A percentile compares a stretch with the other conserved stretches of the same genome.
phyloP scores from a whole-genome alignment of 2,888 invertebrate genomes.

The Cheilosia vulpina region DNA sequence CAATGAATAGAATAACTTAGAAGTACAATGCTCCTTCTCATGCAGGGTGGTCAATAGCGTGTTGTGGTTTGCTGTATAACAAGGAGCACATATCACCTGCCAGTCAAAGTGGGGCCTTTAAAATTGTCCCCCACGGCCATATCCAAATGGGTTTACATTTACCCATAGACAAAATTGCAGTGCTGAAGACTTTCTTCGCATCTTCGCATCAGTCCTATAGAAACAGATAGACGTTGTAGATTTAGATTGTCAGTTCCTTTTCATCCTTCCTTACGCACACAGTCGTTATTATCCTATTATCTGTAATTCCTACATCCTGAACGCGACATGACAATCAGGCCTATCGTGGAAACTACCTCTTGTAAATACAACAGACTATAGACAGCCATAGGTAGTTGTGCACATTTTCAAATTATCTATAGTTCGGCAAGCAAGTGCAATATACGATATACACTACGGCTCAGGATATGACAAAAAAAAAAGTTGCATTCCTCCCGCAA shows the following conservation, averaged over 20 bases:
- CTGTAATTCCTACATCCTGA: background rate
- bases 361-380: background rate
- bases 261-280: background rate
- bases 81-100: too few relatives aligned
- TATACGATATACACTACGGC: conserved; percentile 18
- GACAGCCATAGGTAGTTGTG: conserved; percentile 1
- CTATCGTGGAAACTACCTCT: background rate
- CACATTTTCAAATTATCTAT: background rate
- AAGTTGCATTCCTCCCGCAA: conserved; percentile 38
- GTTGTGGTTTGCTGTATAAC: too few relatives aligned
- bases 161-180: too few relatives aligned
- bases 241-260: background rate
- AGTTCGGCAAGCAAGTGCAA: conserved; percentile 1
- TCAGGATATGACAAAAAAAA: conserved; percentile 22
- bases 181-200: too few relatives aligned
- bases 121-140: too few relatives aligned
- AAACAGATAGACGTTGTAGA: too few relatives aligned
- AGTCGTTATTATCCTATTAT: background rate
- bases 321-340: background rate
- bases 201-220: too few relatives aligned
- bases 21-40: too few relatives aligned
- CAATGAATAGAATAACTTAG: too few relatives aligned
- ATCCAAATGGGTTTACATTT: too few relatives aligned
- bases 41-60: too few relatives aligned
- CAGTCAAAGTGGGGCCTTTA: too few relatives aligned